Evolutionary conservation across 1,140 invertebrate species (phyloP).

Genomic region (Drosophila watanabei): DNA sequence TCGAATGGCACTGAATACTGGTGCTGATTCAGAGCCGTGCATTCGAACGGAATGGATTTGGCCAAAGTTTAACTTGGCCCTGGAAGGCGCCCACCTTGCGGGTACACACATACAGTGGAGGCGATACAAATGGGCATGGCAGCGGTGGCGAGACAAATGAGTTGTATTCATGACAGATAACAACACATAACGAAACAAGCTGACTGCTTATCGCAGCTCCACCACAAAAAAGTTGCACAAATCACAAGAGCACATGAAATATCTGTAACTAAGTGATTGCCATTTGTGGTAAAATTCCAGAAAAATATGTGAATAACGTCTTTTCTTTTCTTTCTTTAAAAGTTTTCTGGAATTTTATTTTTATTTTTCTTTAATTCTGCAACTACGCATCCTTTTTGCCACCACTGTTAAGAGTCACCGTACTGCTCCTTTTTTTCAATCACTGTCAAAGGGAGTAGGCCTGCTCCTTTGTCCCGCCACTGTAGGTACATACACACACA

Average conservation of each 20-base stretch:
- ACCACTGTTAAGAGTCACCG: not conserved
- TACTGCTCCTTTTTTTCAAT: not conserved
- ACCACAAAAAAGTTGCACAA: conserved; percentile 3
- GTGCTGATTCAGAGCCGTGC: conserved; percentile 66
- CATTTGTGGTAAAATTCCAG: conserved; percentile 5
- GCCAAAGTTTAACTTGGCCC: conserved; percentile 53
- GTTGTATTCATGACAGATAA: conserved; percentile 28
- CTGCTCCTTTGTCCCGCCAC: conserved; percentile 19
- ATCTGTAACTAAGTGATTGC: not conserved
- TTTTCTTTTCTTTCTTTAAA: not conserved
- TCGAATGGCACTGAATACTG: conserved; percentile 9
- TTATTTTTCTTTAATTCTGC: not conserved
- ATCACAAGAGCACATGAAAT: not conserved
- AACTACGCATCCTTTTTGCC: not conserved
- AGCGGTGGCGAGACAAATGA: no score
- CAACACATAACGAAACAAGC: conserved; percentile 18
- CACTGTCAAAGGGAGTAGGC: not conserved
- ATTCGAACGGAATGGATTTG: conserved; percentile 39
- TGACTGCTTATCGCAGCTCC: conserved; percentile 23
- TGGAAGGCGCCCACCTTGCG: conserved; percentile 46
- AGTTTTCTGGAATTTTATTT: not conserved
- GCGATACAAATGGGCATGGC: conserved; percentile 12
- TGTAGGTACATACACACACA: conserved; percentile 36
- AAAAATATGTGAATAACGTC: no score
- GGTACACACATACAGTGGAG: conserved; percentile 35